Evolutionary conservation across 2,113 vertebrate genomes (phyloP).

Genomic region (Ptychochromis oligacanthus): DNA sequence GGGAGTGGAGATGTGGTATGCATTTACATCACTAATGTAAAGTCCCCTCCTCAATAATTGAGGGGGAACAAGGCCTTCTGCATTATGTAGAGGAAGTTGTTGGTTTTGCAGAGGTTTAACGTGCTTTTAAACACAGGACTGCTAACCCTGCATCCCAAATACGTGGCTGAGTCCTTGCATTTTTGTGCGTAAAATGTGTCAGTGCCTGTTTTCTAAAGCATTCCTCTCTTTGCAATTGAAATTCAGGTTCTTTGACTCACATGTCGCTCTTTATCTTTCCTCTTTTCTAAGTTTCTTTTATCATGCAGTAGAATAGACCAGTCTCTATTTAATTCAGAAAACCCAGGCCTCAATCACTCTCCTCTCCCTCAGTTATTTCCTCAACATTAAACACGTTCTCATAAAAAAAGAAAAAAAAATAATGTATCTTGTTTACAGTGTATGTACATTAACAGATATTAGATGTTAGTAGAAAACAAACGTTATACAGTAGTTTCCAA

Average conservation of each 20-base stretch:
- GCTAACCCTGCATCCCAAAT: background rate
- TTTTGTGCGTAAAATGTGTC: conserved; percentile 1
- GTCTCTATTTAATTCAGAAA: conserved; percentile 2
- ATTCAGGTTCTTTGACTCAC: conserved; percentile 61
- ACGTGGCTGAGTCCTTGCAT: background rate
- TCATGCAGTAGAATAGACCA: conserved; percentile 19
- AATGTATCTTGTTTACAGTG: background rate
- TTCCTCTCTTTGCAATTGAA: conserved; percentile 53
- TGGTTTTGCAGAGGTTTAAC: background rate
- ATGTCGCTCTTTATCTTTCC: conserved; percentile 46
- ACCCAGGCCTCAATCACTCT: background rate
- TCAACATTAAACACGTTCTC: too few species aligned
- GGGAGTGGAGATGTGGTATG: conserved; percentile 18
- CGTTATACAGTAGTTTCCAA: background rate
- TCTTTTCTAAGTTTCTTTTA: conserved; percentile 46
- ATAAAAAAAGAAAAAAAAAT: too few species aligned
- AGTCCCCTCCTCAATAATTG: background rate
- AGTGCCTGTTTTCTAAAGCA: conserved; percentile 26
- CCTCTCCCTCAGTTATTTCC: background rate
- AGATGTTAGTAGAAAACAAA: background rate
- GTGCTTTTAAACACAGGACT: background rate
- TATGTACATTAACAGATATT: background rate
- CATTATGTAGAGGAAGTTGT: background rate
- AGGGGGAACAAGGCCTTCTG: background rate
- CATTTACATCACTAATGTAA: conserved; percentile 33